A percentile compares a stretch with the other conserved stretches of the same genome.
These are phyloP conservation scores for Gallinago jamesoni DNA, from an alignment of 2,113 vertebrate genomes.

Conservation along the genomic window DNA sequence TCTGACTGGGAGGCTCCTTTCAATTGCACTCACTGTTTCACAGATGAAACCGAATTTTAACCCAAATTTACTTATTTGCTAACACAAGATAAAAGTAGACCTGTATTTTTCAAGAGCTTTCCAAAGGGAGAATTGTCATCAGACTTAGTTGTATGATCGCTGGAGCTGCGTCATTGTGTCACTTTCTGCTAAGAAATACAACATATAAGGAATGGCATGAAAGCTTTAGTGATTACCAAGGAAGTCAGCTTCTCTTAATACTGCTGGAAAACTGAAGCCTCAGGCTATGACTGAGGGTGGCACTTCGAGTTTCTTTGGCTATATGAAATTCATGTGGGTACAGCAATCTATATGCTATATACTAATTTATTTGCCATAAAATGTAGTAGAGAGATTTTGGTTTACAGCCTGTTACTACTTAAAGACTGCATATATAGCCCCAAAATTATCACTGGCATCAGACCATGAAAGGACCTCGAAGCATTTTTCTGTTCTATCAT, in stretches of 20 bases:
- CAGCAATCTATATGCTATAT: not conserved
- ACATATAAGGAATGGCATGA: not conserved
- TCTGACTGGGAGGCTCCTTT: not conserved
- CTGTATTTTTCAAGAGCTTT: not conserved
- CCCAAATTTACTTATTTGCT: not conserved
- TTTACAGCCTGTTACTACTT: not conserved
- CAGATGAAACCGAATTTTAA: not conserved
- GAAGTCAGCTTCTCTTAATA: not conserved
- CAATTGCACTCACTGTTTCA: not conserved
- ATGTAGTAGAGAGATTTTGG: not conserved
- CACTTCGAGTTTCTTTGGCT: not conserved
- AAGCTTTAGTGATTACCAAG: not conserved
- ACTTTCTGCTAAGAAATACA: not conserved
- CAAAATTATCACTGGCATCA: not conserved
- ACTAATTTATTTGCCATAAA: not conserved
- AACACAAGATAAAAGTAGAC: not conserved
- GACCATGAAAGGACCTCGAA: not conserved
- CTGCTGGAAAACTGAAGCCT: not conserved
- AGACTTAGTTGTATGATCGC: not conserved
- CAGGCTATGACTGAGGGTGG: not conserved
- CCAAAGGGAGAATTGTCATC: not conserved
- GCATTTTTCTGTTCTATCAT: not conserved
- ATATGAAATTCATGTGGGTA: not conserved
- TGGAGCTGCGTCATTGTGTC: not conserved
- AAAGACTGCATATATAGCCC: not conserved